phyloP scores from a whole-genome alignment of 2,113 vertebrate genomes.

The Heterotilapia buettikoferi region DNA sequence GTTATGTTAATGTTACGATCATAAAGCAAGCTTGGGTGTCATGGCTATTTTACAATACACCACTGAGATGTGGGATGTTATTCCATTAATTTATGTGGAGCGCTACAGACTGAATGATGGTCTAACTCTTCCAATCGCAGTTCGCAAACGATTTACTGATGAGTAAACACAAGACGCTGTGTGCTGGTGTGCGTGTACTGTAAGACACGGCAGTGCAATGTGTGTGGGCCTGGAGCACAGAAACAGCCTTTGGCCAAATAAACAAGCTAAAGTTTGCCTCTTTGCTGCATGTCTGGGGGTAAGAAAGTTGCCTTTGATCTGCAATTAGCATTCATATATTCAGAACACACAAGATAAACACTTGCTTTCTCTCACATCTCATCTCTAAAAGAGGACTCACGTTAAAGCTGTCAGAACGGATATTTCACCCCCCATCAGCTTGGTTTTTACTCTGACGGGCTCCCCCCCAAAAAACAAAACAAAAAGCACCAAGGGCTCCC shows the following conservation, averaged over 20 bases:
- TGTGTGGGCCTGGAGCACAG: slow-evolving; percentile 12
- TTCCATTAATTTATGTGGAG: background rate
- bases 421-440: background rate
- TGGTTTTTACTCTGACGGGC: background rate
- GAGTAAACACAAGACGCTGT: background rate
- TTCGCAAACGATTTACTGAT: background rate
- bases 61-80: background rate
- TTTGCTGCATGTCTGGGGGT: background rate
- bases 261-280: slow-evolving; percentile 10
- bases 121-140: background rate
- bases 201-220: background rate
- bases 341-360: background rate
- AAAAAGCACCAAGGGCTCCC: background rate
- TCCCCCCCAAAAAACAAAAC: background rate
- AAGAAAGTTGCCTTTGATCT: background rate
- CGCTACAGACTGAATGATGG: background rate
- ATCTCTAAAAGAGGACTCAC: background rate
- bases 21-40: background rate
- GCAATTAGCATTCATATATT: background rate
- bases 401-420: background rate
- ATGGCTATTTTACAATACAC: background rate
- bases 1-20: background rate
- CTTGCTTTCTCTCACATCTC: background rate
- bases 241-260: slow-evolving; percentile 24
- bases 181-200: background rate